Conservation (phyloP, 2,888 invertebrate species). For the Tetranychus piercei region DNA sequence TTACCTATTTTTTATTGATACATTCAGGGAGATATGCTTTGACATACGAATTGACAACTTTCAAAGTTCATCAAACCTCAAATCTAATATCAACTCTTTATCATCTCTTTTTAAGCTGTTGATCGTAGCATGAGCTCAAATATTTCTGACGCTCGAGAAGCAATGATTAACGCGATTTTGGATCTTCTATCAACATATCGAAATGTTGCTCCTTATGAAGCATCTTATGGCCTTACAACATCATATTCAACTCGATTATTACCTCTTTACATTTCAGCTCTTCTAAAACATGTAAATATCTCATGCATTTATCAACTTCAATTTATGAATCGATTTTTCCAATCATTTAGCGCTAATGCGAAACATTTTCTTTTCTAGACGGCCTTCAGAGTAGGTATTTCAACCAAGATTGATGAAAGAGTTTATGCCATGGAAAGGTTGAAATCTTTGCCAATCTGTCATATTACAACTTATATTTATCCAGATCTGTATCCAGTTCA, state of each 20-base stretch:
- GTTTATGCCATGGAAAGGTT: constrained; percentile 80
- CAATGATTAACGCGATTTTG: constrained; percentile 79
- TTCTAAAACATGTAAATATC: constrained; percentile 58
- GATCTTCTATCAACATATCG: constrained; percentile 65
- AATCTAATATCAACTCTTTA: not conserved
- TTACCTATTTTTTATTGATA: too few relatives aligned
- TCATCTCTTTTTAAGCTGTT: constrained; percentile 42
- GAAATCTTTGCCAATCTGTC: constrained; percentile 62
- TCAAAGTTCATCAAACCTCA: not conserved
- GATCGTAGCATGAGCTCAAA: constrained; percentile 70
- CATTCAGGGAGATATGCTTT: too few relatives aligned
- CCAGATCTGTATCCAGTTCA: constrained; percentile 81
- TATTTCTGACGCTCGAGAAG: constrained; percentile 81
- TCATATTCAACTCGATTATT: constrained; percentile 58
- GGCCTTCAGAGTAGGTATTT: constrained; percentile 70
- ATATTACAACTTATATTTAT: constrained; percentile 65
- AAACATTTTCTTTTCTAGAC: constrained; percentile 38
- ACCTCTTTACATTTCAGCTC: constrained; percentile 68
- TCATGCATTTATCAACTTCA: not conserved
- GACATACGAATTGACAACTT: not conserved
- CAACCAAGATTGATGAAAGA: constrained; percentile 77
- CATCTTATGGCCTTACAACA: constrained; percentile 47
- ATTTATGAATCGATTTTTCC: constrained; percentile 19
- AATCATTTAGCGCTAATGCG: too few relatives aligned
- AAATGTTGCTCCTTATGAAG: constrained; percentile 38